Evolutionary conservation across 2,113 vertebrate genomes (phyloP), one percentile per base, ranked within the genome.

Genomic region (Colaptes auratus): DNA sequence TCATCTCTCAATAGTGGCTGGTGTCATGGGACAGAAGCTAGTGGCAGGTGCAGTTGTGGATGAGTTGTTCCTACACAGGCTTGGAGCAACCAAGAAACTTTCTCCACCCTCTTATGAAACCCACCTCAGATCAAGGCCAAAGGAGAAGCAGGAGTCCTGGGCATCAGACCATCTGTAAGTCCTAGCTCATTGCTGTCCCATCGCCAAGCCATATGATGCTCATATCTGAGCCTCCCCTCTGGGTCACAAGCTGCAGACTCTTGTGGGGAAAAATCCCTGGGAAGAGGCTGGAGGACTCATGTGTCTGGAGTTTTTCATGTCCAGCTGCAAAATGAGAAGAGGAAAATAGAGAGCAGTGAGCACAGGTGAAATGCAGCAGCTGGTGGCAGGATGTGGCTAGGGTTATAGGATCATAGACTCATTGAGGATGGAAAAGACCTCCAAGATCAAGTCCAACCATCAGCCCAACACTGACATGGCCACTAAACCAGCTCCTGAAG

Each of bases 91-190:
- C 4, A 3, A n/a, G 48, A 24, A 65, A 60, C 55, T 36, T 84
- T 66, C 18, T 63, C 70, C 16, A 15, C 1, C 55, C 50, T 50
- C 36, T 42, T 20, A 31, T 0, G 0, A 88, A 66, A 71, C 13
- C 0, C 0, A 56, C n/a, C 39, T 78, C 52, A 36, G 8, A 19
- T 30, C 2, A 4, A 23, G 16, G 59, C 18, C 1, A 0, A 8
- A 39, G 7, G 15, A 39, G 42, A 86, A 92, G 17, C 1, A 0
- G 2, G 5, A 63, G 11, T 7, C 17, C 8, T 39, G 50, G 25
- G 42, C 12, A 39, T 7, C 33, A 56, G 19, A 35, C 53, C 58
- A 86, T 9, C 9, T 6, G 0, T 3, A 66, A 12, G 35, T 39
- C 33, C 0, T 1, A 20, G 64, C 11, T 53, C 71, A 58, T 4